A percentile compares a stretch with the other conserved stretches of the same genome.
These are phyloP conservation scores for Drosophila truncata DNA, from an alignment of 1,140 invertebrate species.

Conservation along the genomic window DNA sequence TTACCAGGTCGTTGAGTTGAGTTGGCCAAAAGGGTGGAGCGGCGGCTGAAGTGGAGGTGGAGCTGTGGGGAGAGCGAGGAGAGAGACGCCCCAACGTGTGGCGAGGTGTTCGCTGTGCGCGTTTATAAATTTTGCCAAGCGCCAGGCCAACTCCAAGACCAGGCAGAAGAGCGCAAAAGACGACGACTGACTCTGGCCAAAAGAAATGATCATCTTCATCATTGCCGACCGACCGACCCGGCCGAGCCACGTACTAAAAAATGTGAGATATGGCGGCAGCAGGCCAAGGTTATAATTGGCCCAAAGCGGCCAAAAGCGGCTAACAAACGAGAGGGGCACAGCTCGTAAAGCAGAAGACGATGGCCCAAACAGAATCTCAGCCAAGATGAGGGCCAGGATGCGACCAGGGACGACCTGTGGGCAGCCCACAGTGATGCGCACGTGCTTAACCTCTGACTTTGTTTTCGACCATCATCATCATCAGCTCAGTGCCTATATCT, in stretches of 20 bases:
- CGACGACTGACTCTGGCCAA: conserved; percentile 11
- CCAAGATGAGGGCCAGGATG: conserved; percentile 27
- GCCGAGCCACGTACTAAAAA: conserved; percentile 73
- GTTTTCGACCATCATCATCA: conserved; percentile 52
- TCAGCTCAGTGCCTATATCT: conserved; percentile 14
- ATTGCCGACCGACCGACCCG: conserved; percentile 56
- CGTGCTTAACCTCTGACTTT: conserved; percentile 84
- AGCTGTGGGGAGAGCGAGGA: conserved; percentile 41
- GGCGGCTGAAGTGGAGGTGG: conserved; percentile 2
- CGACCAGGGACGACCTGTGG: conserved; percentile 53
- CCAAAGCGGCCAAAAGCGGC: conserved; percentile 70
- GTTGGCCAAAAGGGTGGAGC: conserved; percentile 48
- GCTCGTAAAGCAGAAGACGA: conserved; percentile 66
- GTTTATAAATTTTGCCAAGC: conserved; percentile 82
- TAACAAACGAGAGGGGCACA: conserved; percentile 70
- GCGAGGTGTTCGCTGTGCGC: conserved; percentile 78
- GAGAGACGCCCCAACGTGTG: conserved; percentile 78
- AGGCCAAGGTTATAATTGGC: conserved; percentile 84
- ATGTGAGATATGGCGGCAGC: conserved; percentile 83
- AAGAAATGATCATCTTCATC: conserved; percentile 82
- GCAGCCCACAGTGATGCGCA: conserved; percentile 66
- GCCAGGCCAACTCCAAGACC: conserved; percentile 52
- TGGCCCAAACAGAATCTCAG: not conserved
- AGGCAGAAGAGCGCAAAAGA: conserved; percentile 2
- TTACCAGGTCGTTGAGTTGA: conserved; percentile 83